These are phyloP conservation scores for Pluvialis apricaria DNA, from an alignment of 2,113 vertebrate species.

Conservation along the genomic window DNA sequence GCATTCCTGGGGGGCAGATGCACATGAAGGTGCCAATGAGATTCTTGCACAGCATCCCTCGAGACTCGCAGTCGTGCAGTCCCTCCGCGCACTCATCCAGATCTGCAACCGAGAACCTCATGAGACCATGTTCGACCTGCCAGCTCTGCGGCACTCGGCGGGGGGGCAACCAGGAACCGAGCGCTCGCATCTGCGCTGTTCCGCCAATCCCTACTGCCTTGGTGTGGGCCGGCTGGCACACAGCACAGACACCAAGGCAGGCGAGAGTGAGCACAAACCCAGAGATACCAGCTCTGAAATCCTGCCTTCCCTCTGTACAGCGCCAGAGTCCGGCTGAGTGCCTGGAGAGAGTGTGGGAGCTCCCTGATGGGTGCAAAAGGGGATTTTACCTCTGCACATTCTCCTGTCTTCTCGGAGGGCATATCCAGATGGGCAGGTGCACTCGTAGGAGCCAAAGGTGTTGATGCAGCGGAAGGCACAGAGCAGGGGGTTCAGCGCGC, in stretches of 20 bases:
- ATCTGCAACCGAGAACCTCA: conserved; percentile 66
- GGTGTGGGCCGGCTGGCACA: not conserved
- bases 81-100: conserved; percentile 88
- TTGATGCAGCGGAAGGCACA: conserved; percentile 96
- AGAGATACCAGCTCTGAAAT: not conserved
- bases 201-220: accelerated
- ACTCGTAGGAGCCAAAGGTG: conserved; percentile 90
- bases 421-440: conserved; percentile 89
- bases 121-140: not conserved
- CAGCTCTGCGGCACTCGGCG: not conserved
- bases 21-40: conserved; percentile 92
- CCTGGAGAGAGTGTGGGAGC: accelerated
- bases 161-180: not conserved
- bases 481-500: conserved; percentile 87
- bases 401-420: conserved; percentile 87
- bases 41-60: conserved; percentile 93
- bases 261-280: not conserved
- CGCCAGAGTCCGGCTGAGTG: accelerated
- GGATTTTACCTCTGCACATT: conserved; percentile 88
- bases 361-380: not conserved
- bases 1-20: conserved; percentile 88
- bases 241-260: accelerated
- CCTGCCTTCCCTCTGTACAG: not conserved
- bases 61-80: conserved; percentile 85
- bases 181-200: not conserved